These are phyloP conservation scores for Cyphomyrus discorhynchus DNA, from an alignment of 2,113 vertebrate genomes.

Conservation along the genomic window DNA sequence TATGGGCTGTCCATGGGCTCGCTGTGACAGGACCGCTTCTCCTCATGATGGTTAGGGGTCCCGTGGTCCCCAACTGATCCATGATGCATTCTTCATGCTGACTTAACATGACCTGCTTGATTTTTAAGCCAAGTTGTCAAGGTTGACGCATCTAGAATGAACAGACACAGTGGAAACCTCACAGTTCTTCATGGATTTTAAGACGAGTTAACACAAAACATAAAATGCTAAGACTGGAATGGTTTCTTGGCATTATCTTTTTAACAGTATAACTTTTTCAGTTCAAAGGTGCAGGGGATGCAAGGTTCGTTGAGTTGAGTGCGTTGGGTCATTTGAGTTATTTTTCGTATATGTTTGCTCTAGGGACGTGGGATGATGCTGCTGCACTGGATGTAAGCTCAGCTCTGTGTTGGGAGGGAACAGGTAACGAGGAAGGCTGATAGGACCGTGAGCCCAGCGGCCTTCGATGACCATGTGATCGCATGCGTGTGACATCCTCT, in stretches of 20 bases:
- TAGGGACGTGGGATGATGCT: conserved; percentile 51
- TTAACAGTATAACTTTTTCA: background rate
- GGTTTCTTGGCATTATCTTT: background rate
- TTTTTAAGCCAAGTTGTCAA: background rate
- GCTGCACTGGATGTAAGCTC: conserved; percentile 35
- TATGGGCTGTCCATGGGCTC: background rate
- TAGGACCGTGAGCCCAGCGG: background rate
- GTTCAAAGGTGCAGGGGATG: background rate
- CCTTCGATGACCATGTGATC: background rate
- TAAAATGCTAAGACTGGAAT: background rate
- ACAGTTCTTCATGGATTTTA: background rate
- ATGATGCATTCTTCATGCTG: background rate
- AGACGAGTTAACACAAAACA: background rate
- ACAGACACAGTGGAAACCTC: background rate
- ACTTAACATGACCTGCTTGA: background rate
- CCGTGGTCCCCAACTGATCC: background rate
- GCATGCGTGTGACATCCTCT: background rate
- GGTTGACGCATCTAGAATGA: background rate
- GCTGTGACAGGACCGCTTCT: background rate
- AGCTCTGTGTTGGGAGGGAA: conserved; percentile 36
- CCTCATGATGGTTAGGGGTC: background rate
- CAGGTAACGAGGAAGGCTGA: conserved; percentile 39
- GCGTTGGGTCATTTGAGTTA: background rate
- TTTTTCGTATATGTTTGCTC: conserved; percentile 26
- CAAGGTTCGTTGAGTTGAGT: background rate